Conservation (phyloP, 2,888 invertebrate species). For the Lepidonotus clava region DNA sequence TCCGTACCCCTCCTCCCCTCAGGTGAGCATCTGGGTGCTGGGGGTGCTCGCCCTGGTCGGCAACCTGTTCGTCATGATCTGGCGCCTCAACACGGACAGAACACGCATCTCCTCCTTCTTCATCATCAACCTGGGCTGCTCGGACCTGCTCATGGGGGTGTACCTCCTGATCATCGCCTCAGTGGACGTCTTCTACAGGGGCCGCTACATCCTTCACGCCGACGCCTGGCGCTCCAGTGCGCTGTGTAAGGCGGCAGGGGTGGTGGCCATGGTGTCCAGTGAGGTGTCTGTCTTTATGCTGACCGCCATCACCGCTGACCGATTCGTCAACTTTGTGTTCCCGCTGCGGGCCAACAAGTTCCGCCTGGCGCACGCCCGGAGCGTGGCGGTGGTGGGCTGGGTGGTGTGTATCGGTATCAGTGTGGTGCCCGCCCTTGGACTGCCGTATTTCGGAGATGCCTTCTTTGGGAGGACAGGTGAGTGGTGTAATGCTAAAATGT, state of each 20-base stretch:
- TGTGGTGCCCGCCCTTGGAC: constrained; percentile 70
- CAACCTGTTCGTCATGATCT: constrained; percentile 81
- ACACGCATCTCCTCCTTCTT: constrained; percentile 82
- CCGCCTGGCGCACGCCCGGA: neutral
- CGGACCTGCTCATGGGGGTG: constrained; percentile 85
- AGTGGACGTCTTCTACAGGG: constrained; percentile 82
- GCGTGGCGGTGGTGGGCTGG: constrained; percentile 73
- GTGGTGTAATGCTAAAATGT: no score
- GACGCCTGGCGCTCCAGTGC: constrained; percentile 72
- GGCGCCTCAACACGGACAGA: constrained; percentile 82
- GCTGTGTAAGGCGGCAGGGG: constrained; percentile 75
- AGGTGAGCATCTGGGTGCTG: constrained; percentile 85
- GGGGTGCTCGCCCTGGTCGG: constrained; percentile 83
- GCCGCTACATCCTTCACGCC: constrained; percentile 80
- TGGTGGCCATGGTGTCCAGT: constrained; percentile 77
- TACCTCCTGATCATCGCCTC: constrained; percentile 84
- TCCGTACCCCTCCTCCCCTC: no score
- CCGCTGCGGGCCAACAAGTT: constrained; percentile 68
- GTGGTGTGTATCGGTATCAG: constrained; percentile 70
- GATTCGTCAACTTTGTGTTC: constrained; percentile 79
- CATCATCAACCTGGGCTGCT: no score
- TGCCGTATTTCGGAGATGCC: constrained; percentile 78
- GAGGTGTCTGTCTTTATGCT: constrained; percentile 80
- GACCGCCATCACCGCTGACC: constrained; percentile 79
- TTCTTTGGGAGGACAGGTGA: constrained; percentile 64